Evolutionary conservation across 2,113 vertebrate species (phyloP), one percentile per base, ranked within the genome.

Genomic region (Hippocampus zosterae): DNA sequence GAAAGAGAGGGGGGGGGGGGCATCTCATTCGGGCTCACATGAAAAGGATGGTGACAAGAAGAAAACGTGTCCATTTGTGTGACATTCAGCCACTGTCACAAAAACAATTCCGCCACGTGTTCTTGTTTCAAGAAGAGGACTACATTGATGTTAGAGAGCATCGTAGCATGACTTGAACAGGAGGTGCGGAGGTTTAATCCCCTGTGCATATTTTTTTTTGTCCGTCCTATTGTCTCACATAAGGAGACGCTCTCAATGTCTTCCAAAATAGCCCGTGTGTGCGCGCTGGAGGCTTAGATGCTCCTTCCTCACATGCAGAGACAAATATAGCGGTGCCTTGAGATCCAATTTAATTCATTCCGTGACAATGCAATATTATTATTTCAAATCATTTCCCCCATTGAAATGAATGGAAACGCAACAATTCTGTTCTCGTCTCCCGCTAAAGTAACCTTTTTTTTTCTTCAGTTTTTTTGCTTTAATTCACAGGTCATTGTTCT

Each of bases 91-190:
- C 40, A 50, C 21, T 40, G 53, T 69, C 70, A 69, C 25, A 70
- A 78, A 29, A 74, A 19, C 63, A 80, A 67, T 37, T 52, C 71
- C 15, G 55, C 71, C 53, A 74, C 77, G 63, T 72, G 65, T 75
- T 62, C 29, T 76, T 62, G 62, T 72, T 74, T 42, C 64, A 60
- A 78, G 27, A 55, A 57, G 55, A 44, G 40, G 78, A 71, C 63
- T 64, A 56, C 71, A 42, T 81, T 53, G 62, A 63, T 67, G 46
- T 55, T 69, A 60, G 57, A 65, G 70, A 53, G 55, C 56, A 69
- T 52, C 78, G 72, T 67, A 56, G 74, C 42, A 75, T 72, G 73
- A 75, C 71, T 83, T 37, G 77, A 68, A 79, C 57, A 60, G 61
- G 48, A 16, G 71, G 71, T 67, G 70, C 78, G 60, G 63, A 71